Evolutionary conservation across 2,888 invertebrate species (phyloP).

Genomic region (Troides helena): DNA sequence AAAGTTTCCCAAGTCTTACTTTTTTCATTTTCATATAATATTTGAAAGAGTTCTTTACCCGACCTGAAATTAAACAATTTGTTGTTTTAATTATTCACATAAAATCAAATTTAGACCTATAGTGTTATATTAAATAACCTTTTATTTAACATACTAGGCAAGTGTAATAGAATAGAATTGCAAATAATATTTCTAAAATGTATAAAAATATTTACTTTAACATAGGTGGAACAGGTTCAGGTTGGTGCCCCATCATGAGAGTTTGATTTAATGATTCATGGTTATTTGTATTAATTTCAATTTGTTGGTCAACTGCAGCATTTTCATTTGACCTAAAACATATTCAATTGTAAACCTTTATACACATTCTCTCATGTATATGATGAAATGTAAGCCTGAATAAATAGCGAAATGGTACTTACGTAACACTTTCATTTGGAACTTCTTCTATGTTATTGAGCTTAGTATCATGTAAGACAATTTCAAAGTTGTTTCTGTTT

Average conservation of each 20-base stretch:
- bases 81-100: neutral
- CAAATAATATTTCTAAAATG: too few species aligned
- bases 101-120: neutral
- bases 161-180: too few species aligned
- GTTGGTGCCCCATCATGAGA: neutral
- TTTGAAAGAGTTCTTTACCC: conserved; percentile 54
- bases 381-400: neutral
- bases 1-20: conserved; percentile 46
- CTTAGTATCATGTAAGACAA: neutral
- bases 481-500: conserved; percentile 1
- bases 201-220: conserved; percentile 16
- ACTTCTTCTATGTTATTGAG: neutral
- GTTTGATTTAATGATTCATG: neutral
- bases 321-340: conserved; percentile 13
- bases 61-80: conserved; percentile 42
- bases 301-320: conserved; percentile 4
- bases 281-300: neutral
- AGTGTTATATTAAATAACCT: neutral
- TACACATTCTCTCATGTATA: neutral
- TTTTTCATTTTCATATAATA: conserved; percentile 42
- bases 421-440: conserved; percentile 6
- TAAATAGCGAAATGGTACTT: neutral
- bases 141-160: too few species aligned
- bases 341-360: neutral
- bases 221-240: conserved; percentile 38